Base-by-base conservation (phyloP, 2,797 vertebrate genomes). In the Anolis apletophallus region DNA sequence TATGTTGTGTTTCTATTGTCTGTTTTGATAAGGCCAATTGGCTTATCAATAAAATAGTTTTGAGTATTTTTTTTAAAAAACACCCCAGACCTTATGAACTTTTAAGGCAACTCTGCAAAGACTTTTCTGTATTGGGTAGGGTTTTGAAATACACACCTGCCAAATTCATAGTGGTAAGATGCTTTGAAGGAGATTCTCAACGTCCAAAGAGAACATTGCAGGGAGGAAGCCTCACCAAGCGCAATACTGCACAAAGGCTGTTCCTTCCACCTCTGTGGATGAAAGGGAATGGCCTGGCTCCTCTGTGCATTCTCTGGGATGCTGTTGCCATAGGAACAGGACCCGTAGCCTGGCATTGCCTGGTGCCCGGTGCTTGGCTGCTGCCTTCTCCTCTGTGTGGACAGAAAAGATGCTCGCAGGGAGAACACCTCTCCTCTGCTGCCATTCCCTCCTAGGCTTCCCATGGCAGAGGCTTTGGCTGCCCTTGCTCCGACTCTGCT, bases 311-410 rank as follows among this genome's bases (percentile, higher is more conserved):
- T 74, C 68, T 83, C 54, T 2, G 75, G 81, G 86, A 83, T 79
- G 75, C 16, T 36, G 86, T 83, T 73, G 54, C 81, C 76, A 87
- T 87, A 75, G 77, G 74, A 79, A 84, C 68, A 10, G 84, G 13
- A 71, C 5, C 3, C 3, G 57, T 80, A 3, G 34, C 75, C 55
- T 61, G 46, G 46, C 64, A 86, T 75, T 67, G 46, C 74, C 80
- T 40, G 72, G 61, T 50, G 36, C 36, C 34, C 32, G 54, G 26
- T n/a, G 57, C 74, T 34, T 3, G 1, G 61, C 10, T 14, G 5
- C 34, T 29, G 50, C 79, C 52, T 52, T 32, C 52, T 34, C 40
- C 46, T 6, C 55, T 72, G 36, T 67, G 71, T 34, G 54, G 34
- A 13, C 29, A 36, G 75, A 21, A n/a, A 12, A 29, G 50, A 29